A percentile compares a stretch with the other conserved stretches of the same genome.
These are phyloP conservation scores for Micromussa lordhowensis DNA, from an alignment of 92 coral and sea anemone genomes.

Conservation along the genomic window DNA sequence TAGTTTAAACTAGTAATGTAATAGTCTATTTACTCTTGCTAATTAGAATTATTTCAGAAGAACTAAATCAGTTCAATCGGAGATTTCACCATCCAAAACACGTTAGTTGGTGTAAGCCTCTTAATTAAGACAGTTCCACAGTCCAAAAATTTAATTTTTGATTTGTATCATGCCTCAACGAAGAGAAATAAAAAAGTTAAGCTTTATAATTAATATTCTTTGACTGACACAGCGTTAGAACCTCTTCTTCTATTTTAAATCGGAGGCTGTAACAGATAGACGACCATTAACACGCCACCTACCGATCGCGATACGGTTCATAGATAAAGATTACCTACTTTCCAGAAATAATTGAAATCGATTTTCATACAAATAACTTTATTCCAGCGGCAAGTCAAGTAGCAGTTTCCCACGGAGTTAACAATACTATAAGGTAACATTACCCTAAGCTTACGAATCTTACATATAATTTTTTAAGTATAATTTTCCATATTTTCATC, in stretches of 20 bases:
- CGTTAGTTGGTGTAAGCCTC: neutral
- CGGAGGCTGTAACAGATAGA: neutral
- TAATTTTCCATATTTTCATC: too few species aligned
- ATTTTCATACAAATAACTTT: too few species aligned
- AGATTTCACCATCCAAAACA: neutral
- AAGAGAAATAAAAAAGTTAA: neutral
- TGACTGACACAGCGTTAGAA: neutral
- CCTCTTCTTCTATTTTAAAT: neutral
- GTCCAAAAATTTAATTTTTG: neutral
- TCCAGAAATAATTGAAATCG: too few species aligned
- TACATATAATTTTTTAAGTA: too few species aligned
- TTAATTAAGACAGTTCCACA: neutral
- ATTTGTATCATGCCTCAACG: neutral
- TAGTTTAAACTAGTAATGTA: neutral
- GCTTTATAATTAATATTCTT: neutral
- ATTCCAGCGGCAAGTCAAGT: too few species aligned
- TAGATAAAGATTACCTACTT: neutral
- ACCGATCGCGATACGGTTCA: neutral
- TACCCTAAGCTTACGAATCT: too few species aligned
- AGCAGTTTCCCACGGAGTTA: too few species aligned
- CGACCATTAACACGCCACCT: too few species aligned
- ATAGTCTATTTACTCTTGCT: conserved; percentile 17
- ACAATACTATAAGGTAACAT: too few species aligned
- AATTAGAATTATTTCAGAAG: neutral
- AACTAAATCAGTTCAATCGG: neutral